These are phyloP conservation scores for Drosophila kohkoa DNA, from an alignment of 1,140 invertebrate species.

Conservation along the genomic window DNA sequence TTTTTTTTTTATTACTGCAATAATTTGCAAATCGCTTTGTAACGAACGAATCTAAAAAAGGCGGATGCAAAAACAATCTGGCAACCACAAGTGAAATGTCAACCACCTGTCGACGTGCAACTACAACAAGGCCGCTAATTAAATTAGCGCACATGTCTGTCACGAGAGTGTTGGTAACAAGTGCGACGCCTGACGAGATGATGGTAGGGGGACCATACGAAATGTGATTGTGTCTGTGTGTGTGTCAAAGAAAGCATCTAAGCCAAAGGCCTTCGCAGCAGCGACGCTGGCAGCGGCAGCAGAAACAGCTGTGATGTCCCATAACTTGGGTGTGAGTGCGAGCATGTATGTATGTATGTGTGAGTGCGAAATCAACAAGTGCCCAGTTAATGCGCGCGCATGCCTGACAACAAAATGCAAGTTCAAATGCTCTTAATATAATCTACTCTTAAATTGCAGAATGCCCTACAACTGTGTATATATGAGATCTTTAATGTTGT, in stretches of 20 bases:
- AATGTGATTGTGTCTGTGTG: constrained; percentile 1
- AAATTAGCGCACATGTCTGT: constrained; percentile 71
- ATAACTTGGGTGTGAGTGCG: constrained; percentile 13
- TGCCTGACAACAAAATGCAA: constrained; percentile 9
- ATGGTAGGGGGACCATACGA: background rate
- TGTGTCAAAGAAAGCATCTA: constrained; percentile 42
- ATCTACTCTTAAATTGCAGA: constrained; percentile 6
- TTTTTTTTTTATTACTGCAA: too few species aligned
- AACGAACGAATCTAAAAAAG: background rate
- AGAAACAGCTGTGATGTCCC: constrained; percentile 55
- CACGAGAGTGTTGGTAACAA: constrained; percentile 31
- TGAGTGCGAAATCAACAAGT: constrained; percentile 70
- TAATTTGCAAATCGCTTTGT: background rate
- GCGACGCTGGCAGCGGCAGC: constrained; percentile 31
- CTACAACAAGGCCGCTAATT: constrained; percentile 64
- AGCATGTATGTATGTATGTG: constrained; percentile 30
- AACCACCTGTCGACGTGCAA: constrained; percentile 73
- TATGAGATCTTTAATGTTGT: background rate
- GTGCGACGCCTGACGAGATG: background rate
- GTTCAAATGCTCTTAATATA: constrained; percentile 27
- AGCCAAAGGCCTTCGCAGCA: constrained; percentile 27
- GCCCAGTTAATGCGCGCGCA: constrained; percentile 66
- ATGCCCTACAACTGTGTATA: background rate
- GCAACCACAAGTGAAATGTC: constrained; percentile 50
- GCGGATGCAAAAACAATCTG: background rate